Evolutionary conservation across 2,888 invertebrate species (phyloP), one percentile per base, ranked within the genome.

Genomic region (Allolobophora icterica): DNA sequence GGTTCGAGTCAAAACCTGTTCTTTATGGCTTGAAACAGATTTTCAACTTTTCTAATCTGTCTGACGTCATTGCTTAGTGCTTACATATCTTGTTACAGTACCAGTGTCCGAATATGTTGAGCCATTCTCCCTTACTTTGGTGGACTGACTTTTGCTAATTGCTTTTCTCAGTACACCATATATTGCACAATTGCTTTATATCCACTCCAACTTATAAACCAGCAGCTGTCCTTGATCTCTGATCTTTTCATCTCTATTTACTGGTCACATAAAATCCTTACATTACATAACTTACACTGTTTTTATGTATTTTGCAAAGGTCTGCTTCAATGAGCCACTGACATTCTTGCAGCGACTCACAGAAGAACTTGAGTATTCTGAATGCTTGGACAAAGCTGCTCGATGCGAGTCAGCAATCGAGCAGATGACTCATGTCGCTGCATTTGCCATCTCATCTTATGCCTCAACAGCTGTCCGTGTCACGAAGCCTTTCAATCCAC

Each of bases 261-360:
- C n/a, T 17, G 17, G 24, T 52, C 52, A 0, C 30, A 71, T 71
- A 71, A 71, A 71, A 71, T 71, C 71, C 71, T 5, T 11, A 17
- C 71, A 52, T 52, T 52, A 52, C 52, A 52, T 52, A 52, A 52
- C 30, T 30, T 71, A 71, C 71, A 52, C 11, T 34, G 84, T 2
- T 6, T n/a, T 34, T 38, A 19, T 19, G 1, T 38, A 91, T 84
- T 91, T 40, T 90, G 93, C 94, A 2, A 94, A 96, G 96, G 96
- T 99, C 90, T 99, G 99, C 96, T 99, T 99, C 96, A 99, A 98
- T 95, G 99, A 99, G 96, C 99, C 99, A 42, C 96, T 99, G 93
- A 99, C 99, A 83, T 99, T 99, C 98, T 96, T 99, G 94, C 99
- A 99, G 96, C 97, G 99, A 94, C 96, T 99, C 94, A 98, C 98